phyloP scores from a whole-genome alignment of 2,113 vertebrate species.

The Rousettus leschenaultii region DNA sequence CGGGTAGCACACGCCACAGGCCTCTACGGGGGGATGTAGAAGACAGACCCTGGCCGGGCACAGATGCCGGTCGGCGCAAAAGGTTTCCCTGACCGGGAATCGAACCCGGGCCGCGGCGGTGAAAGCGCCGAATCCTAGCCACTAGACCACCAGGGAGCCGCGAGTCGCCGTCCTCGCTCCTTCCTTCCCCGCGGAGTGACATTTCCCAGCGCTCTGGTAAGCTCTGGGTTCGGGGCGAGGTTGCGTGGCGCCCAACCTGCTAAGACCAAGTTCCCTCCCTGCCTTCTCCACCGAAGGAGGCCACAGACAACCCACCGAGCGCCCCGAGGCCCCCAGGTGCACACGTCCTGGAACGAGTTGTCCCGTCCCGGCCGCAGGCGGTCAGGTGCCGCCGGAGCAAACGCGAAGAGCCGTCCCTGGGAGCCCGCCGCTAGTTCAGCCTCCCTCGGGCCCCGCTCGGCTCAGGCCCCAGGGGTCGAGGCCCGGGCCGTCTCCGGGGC shows the following conservation, averaged over 20 bases:
- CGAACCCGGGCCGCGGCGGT: not conserved
- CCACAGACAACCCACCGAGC: not conserved
- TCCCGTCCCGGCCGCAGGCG: not conserved
- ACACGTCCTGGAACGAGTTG: not conserved
- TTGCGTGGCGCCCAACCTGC: not conserved
- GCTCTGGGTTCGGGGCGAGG: too few relatives aligned
- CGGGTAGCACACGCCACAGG: too few relatives aligned
- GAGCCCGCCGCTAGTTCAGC: not conserved
- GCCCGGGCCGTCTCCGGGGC: not conserved
- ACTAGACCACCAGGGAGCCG: not conserved
- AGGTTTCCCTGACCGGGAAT: not conserved
- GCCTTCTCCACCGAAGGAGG: not conserved
- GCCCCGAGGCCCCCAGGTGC: not conserved
- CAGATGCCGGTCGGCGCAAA: not conserved
- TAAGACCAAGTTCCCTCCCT: not conserved
- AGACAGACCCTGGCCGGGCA: too few relatives aligned
- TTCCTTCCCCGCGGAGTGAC: not conserved
- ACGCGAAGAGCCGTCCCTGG: not conserved
- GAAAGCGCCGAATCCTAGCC: not conserved
- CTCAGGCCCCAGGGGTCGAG: not conserved
- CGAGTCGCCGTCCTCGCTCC: not conserved
- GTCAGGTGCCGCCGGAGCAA: too few relatives aligned
- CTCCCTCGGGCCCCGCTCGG: not conserved
- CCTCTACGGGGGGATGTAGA: too few relatives aligned
- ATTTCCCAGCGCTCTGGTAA: accelerated